phyloP scores from a whole-genome alignment of 53 echinoderm and acorn worm species.

The Paracentrotus lividus region DNA sequence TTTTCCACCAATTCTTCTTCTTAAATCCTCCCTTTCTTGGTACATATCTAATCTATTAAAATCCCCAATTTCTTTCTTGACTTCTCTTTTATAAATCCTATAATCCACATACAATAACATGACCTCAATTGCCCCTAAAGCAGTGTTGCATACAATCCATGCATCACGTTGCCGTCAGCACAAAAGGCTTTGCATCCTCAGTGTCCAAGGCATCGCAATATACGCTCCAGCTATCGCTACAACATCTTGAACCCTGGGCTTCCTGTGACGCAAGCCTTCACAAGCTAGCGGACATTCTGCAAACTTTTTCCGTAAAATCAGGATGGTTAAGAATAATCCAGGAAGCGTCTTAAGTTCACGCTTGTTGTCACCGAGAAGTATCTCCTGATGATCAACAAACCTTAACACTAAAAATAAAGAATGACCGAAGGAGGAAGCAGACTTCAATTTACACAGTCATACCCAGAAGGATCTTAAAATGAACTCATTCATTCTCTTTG shows the following conservation, averaged over 20 bases:
- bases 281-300: background rate
- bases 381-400: constrained; percentile 46
- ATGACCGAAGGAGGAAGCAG: constrained; percentile 23
- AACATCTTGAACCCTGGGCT: background rate
- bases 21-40: background rate
- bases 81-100: background rate
- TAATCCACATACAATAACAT: background rate
- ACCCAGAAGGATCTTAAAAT: constrained; percentile 12
- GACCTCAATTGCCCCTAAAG: background rate
- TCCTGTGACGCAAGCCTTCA: constrained; percentile 58
- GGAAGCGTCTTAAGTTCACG: constrained; percentile 42
- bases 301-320: background rate
- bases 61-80: background rate
- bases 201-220: background rate
- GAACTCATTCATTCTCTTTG: background rate
- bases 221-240: constrained; percentile 31
- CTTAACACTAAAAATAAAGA: constrained; percentile 20
- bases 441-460: constrained; percentile 50
- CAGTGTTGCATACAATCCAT: background rate
- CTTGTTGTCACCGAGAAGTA: constrained; percentile 7
- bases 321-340: constrained; percentile 23
- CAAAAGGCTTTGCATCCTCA: constrained; percentile 26
- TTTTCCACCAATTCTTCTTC: too few relatives aligned
- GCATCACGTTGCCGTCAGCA: constrained; percentile 39
- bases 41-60: too few relatives aligned